Conservation (phyloP, 2,888 invertebrate species). For the Tuberolachnus salignus region DNA sequence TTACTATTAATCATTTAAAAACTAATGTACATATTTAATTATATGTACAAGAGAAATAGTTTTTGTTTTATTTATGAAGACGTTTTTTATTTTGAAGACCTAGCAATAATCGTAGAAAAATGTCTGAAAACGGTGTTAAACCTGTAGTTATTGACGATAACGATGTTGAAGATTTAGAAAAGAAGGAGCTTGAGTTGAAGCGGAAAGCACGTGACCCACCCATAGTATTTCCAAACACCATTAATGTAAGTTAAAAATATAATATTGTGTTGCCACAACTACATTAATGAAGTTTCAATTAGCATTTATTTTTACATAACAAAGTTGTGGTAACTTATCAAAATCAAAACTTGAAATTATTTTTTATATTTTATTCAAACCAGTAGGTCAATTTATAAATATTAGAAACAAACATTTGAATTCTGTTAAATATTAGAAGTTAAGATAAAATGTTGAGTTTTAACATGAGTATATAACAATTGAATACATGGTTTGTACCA, state of each 20-base stretch:
- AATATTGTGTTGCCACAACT: not conserved
- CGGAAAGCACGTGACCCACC: conserved; percentile 79
- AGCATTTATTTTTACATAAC: no score
- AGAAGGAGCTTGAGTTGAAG: conserved; percentile 72
- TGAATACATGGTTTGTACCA: not conserved
- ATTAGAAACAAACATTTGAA: no score
- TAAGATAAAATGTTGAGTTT: no score
- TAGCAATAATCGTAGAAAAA: conserved; percentile 36
- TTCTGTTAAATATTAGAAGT: no score
- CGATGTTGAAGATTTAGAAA: conserved; percentile 67
- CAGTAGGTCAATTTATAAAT: no score
- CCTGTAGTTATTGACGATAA: conserved; percentile 54
- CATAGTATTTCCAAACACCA: conserved; percentile 73
- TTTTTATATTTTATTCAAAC: no score
- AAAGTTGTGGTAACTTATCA: no score
- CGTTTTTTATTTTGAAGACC: conserved; percentile 10
- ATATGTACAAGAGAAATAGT: not conserved
- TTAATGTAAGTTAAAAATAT: conserved; percentile 69
- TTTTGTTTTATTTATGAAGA: not conserved
- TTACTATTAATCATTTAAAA: no score
- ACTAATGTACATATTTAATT: not conserved
- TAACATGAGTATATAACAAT: no score
- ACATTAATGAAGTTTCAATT: no score
- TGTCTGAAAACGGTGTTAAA: conserved; percentile 59
- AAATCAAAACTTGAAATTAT: no score